Evolutionary conservation across 2,113 vertebrate genomes (phyloP), one percentile per base, ranked within the genome.

Genomic region (Empidonax alnorum): DNA sequence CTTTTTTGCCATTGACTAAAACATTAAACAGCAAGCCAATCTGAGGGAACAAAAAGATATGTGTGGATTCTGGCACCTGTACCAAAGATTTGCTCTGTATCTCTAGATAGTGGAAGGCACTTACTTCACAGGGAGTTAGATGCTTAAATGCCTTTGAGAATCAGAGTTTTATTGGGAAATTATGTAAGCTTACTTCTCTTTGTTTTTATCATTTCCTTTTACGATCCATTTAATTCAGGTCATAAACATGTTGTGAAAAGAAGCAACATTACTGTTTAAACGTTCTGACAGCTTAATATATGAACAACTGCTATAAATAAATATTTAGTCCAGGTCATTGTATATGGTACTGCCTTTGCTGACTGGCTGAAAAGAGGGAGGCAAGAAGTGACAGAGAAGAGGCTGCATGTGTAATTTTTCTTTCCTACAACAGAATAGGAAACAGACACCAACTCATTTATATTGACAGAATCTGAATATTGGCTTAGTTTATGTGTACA

Each of bases 401-500:
- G 27, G 14, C 19, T 49, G 12, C 37, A 17, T 35, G 28, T 23
- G 39, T 63, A 25, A 33, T 53, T 41, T 75, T 89, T 88, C 55
- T 78, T 90, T 84, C 68, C 31, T 67, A 42, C 33, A 81, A n/a
- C 27, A 92, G 65, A 44, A 16, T 35, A 63, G 67, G 55, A 93
- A 95, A 81, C 8, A 88, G 24, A 55, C 59, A 85, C 6, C 33
- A 74, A n/a, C 25, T 35, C 10, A 19, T 93, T 85, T 90, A 59
- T 94, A 71, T 68, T 81, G 79, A 63, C 79, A 72, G 56, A 93
- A 90, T 84, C 24, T 90, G 72, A 84, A 75, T 63, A 86, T 41
- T 81, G 75, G 15, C n/a, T 95, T 90, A 55, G 83, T 91, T 93
- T 52, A 67, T 96, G 83, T 94, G 80, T 89, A 92, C 66, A 96